These are phyloP conservation scores for Troides oblongomaculatus DNA, from an alignment of 2,888 invertebrate genomes.

Conservation along the genomic window DNA sequence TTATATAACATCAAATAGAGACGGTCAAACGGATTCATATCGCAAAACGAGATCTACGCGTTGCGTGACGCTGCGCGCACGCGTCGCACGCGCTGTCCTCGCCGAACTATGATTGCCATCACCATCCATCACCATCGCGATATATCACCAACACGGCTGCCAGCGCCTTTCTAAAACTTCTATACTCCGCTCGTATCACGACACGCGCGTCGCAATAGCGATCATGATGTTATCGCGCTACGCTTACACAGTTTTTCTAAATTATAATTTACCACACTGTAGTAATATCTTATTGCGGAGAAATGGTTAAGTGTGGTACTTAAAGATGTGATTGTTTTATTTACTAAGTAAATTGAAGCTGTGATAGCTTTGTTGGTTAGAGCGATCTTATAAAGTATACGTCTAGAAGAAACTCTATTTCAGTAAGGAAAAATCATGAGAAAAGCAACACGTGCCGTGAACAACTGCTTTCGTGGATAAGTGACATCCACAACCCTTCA, in stretches of 20 bases:
- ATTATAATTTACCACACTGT: neutral
- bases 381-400: too few species aligned
- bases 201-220: slow-evolving; percentile 15
- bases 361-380: too few species aligned
- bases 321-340: too few species aligned
- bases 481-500: too few species aligned
- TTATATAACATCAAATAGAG: neutral
- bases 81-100: slow-evolving; percentile 36
- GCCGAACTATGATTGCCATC: slow-evolving; percentile 33
- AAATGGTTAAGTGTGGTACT: neutral
- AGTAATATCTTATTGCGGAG: neutral
- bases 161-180: slow-evolving; percentile 21
- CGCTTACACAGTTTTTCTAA: neutral
- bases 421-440: too few species aligned
- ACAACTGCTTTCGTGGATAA: too few species aligned
- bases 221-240: slow-evolving; percentile 1
- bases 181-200: slow-evolving; percentile 1
- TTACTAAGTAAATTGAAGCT: too few species aligned
- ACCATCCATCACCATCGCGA: slow-evolving; percentile 18
- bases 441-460: too few species aligned
- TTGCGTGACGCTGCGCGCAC: slow-evolving; percentile 36
- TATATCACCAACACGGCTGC: slow-evolving; percentile 14
- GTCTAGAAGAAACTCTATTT: too few species aligned
- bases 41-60: slow-evolving; percentile 10
- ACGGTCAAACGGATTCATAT: slow-evolving; percentile 6